Conservation (phyloP, 2,888 invertebrate genomes). For the Gibbula magus region DNA sequence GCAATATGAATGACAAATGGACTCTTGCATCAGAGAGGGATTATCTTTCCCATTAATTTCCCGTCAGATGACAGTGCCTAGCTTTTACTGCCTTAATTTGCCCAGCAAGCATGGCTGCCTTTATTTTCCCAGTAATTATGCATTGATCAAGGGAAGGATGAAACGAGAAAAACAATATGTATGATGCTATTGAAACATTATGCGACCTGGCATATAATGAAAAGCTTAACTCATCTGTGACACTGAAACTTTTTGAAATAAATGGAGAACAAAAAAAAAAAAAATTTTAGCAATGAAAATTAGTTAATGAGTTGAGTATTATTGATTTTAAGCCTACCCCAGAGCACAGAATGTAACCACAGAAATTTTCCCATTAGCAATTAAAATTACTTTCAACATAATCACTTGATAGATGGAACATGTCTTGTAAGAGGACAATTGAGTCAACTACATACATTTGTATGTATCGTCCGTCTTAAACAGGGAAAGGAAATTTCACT, state of each 20-base stretch:
- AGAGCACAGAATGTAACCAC: too few species aligned
- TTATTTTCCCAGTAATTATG: neutral
- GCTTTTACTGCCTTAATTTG: neutral
- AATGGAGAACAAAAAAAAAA: neutral
- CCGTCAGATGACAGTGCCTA: neutral
- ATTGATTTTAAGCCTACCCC: too few species aligned
- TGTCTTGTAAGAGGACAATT: too few species aligned
- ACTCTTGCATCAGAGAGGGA: neutral
- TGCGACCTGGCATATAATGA: neutral
- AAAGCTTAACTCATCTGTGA: neutral
- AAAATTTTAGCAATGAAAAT: too few species aligned
- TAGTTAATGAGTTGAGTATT: too few species aligned
- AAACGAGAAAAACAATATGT: slow-evolving; percentile 4
- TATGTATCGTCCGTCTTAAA: too few species aligned
- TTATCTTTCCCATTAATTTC: slow-evolving; percentile 8
- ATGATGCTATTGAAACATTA: neutral
- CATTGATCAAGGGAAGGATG: neutral
- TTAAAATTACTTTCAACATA: too few species aligned
- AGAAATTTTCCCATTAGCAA: too few species aligned
- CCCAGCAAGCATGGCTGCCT: neutral
- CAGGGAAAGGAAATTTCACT: too few species aligned
- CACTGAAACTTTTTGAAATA: neutral
- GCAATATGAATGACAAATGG: too few species aligned
- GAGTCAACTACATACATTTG: too few species aligned
- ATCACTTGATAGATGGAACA: too few species aligned